Evolutionary conservation across 2,797 vertebrate species (phyloP), one percentile per base, ranked within the genome.

Genomic region (Benthosema pterotum): DNA sequence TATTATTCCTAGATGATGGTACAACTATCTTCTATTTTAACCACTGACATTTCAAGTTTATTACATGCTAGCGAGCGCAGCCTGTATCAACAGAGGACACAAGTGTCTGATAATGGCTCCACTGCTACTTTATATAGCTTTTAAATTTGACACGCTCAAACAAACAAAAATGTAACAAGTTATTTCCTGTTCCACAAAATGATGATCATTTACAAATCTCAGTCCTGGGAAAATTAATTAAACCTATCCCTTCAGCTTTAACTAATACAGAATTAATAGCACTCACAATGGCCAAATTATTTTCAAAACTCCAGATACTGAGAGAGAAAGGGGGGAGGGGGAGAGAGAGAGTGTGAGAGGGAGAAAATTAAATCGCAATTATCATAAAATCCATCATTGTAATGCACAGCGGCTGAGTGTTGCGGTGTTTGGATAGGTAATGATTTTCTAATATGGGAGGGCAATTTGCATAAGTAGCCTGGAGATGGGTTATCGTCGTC

Each of bases 351-450:
- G 78, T 1, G 7, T 3, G 28, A 38, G 32, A 38, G 32, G 72
- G 75, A 72, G 87, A 92, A 94, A 96, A 95, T 96, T 95, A 96
- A 96, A 95, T 97, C 93, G 94, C 95, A 97, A 98, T 98, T 98
- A 99, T 98, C 95, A 98, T 98, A 97, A 99, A 98, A 97, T 97
- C 95, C 96, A 97, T 99, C 95, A 98, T 96, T 96, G 96, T 97
- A 95, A 98, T 98, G 96, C 95, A 95, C 94, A 93, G 72, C 48
- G 83, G 87, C 83, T 82, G 95, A 95, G 96, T 94, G 95, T 96
- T 92, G 93, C 93, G 85, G 92, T 97, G 95, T 98, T 99, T 99
- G 96, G 96, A 95, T 97, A 97, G 96, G 96, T 99, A 99, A 99
- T 98, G 96, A 98, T 98, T 98, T 98, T 97, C 95, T 99, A 99